phyloP scores from a whole-genome alignment of 2,888 invertebrate genomes.

The Cinara cedri region DNA sequence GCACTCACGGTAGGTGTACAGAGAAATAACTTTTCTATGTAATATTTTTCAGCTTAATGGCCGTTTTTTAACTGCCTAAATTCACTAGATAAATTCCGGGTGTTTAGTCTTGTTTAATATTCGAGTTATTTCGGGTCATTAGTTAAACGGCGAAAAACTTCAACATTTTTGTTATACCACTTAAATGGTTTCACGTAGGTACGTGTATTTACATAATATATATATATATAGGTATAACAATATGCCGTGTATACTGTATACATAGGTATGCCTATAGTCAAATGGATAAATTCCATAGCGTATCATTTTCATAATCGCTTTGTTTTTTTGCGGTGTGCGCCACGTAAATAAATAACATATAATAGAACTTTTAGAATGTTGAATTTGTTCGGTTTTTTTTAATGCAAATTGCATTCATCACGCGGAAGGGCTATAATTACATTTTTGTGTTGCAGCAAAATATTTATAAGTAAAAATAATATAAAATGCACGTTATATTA shows the following conservation, averaged over 20 bases:
- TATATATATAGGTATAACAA: no score
- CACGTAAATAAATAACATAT: background rate
- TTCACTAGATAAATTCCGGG: background rate
- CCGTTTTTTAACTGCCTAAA: background rate
- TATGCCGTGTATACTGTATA: background rate
- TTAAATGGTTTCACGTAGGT: background rate
- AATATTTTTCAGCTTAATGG: background rate
- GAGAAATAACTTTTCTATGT: background rate
- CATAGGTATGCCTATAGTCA: no score
- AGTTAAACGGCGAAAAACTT: constrained; percentile 12
- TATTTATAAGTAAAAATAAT: background rate
- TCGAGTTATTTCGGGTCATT: constrained; percentile 1
- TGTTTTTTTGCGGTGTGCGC: background rate
- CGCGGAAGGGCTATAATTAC: background rate
- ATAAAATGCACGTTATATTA: no score
- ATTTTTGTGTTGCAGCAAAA: background rate
- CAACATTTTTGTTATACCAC: background rate
- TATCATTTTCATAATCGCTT: background rate
- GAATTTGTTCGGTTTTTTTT: background rate
- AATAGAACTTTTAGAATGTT: background rate
- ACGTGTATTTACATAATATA: no score
- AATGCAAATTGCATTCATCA: background rate
- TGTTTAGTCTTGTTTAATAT: background rate
- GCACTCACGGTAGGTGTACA: no score
- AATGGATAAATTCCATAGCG: background rate